Percentiles rank a stretch among this genome's conserved stretches.
Evolutionary conservation across 64 coral and sea anemone species (phyloP).

Genomic region (Actinia tenebrosa): DNA sequence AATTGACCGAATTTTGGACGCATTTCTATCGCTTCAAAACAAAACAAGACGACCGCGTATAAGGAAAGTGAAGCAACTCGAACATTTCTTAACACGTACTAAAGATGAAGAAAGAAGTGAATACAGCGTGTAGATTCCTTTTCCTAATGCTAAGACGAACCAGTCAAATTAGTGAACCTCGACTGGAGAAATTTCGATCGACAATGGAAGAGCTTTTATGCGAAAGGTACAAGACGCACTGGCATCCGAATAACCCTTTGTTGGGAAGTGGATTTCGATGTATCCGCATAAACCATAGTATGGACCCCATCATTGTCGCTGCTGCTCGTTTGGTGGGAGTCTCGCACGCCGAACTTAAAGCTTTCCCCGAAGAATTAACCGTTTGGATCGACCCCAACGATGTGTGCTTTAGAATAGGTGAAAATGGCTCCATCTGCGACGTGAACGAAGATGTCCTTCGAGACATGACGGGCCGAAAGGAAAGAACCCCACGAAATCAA

Average conservation of each 20-base stretch:
- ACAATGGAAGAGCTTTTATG: constrained; percentile 97
- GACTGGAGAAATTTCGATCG: constrained; percentile 63
- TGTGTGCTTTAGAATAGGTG: constrained; percentile 90
- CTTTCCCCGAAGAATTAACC: constrained; percentile 86
- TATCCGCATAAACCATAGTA: constrained; percentile 95
- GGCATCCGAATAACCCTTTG: constrained; percentile 98
- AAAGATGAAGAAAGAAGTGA: constrained; percentile 82
- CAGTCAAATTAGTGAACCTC: constrained; percentile 62
- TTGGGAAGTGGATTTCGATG: constrained; percentile 96
- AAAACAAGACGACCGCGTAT: neutral
- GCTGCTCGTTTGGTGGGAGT: constrained; percentile 72
- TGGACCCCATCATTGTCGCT: constrained; percentile 79
- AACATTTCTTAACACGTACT: neutral
- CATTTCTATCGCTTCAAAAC: neutral
- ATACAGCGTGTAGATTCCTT: constrained; percentile 86
- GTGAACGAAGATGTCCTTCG: constrained; percentile 44
- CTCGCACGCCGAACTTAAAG: constrained; percentile 41
- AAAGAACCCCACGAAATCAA: constrained; percentile 14
- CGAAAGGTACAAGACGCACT: constrained; percentile 87
- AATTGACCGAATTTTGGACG: neutral
- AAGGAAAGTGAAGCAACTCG: constrained; percentile 15
- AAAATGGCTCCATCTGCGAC: constrained; percentile 93
- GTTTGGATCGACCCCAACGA: constrained; percentile 98
- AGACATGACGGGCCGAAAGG: constrained; percentile 25
- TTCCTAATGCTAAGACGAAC: constrained; percentile 64